These are phyloP conservation scores for Pachliopta kotzebuea DNA, from an alignment of 2,888 invertebrate genomes.

Conservation along the genomic window DNA sequence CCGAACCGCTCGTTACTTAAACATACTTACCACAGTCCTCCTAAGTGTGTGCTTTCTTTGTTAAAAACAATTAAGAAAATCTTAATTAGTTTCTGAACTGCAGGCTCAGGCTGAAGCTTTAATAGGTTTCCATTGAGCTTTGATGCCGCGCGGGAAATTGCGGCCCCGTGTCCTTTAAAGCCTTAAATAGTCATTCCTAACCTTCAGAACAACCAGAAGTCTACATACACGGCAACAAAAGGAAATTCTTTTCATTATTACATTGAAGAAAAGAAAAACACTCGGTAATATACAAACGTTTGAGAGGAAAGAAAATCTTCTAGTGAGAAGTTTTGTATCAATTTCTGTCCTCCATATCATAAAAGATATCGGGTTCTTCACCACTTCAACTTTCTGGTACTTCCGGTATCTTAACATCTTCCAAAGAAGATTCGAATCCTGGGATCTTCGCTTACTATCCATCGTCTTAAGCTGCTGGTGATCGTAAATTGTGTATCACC, in stretches of 20 bases:
- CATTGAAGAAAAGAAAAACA: no score
- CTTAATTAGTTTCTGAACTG: slow-evolving; percentile 42
- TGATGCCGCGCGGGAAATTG: slow-evolving; percentile 31
- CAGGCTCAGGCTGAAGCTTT: slow-evolving; percentile 32
- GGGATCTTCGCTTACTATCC: slow-evolving; percentile 24
- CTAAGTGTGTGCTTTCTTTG: slow-evolving; percentile 39
- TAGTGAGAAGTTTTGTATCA: no score
- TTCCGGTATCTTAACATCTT: no score
- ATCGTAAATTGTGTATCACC: slow-evolving; percentile 13
- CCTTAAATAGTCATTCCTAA: not conserved
- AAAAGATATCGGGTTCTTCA: no score
- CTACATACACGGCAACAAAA: no score
- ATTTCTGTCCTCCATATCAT: no score
- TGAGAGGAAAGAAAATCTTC: no score
- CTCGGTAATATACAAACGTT: no score
- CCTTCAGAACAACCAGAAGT: no score
- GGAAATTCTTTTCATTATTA: no score
- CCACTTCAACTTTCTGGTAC: no score
- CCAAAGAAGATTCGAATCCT: no score
- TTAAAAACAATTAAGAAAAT: slow-evolving; percentile 41
- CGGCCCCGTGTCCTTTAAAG: not conserved
- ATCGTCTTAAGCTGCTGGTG: slow-evolving; percentile 12
- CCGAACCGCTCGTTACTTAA: slow-evolving; percentile 10
- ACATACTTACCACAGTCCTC: slow-evolving; percentile 19
- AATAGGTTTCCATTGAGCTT: slow-evolving; percentile 23